Conservation (phyloP, 2,888 invertebrate genomes). For the Matsumyia berberina region DNA sequence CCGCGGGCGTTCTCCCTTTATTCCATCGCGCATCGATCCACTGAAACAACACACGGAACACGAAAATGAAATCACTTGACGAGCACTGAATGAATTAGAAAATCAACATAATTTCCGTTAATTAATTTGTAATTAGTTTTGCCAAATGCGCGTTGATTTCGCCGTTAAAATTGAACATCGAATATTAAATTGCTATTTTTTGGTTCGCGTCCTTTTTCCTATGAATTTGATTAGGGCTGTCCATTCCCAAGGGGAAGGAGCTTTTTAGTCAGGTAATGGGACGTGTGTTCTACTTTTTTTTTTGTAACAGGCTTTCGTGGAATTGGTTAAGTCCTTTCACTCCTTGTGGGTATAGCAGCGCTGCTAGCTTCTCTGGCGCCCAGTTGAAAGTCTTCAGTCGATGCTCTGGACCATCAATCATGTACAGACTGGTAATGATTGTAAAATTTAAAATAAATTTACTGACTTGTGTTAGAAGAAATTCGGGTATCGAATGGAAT, state of each 20-base stretch:
- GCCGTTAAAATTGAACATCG: conserved; percentile 5
- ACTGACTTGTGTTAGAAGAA: no score
- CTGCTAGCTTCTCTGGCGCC: no score
- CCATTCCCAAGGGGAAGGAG: background rate
- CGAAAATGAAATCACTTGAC: conserved; percentile 67
- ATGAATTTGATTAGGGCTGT: background rate
- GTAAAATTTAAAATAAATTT: no score
- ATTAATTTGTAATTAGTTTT: conserved; percentile 67
- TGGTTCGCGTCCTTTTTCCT: background rate
- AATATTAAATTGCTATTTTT: background rate
- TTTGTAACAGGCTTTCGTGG: no score
- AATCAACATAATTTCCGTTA: conserved; percentile 69
- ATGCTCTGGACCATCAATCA: no score
- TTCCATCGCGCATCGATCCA: background rate
- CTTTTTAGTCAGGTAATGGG: no score
- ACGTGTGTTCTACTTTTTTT: no score
- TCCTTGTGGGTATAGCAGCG: no score
- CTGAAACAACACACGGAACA: conserved; percentile 17
- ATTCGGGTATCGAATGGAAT: no score
- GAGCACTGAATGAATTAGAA: conserved; percentile 72
- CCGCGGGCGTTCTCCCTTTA: conserved; percentile 1
- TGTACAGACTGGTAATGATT: no score
- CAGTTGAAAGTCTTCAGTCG: no score
- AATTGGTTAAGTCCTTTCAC: no score
- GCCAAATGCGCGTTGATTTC: conserved; percentile 32